These are phyloP conservation scores for Brachionus manjavacas DNA, from an alignment of 1,140 invertebrate species.

Conservation along the genomic window DNA sequence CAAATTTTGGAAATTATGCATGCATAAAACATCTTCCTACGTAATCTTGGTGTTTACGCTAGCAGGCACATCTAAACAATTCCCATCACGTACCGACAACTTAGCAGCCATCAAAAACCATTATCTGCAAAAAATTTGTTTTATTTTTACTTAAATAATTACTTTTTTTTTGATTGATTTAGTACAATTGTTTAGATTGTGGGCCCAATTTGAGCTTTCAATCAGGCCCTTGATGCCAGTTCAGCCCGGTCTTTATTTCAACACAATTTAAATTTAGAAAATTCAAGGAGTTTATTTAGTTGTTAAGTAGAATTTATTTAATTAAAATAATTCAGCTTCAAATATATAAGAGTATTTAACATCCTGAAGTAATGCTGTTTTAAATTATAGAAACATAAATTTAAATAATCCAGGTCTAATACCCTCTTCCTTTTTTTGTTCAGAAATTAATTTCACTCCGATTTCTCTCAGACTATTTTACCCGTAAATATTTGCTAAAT, in stretches of 20 bases:
- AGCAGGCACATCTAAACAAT: background rate
- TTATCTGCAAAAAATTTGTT: background rate
- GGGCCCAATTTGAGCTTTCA: background rate
- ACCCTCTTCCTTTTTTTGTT: background rate
- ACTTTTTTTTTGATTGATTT: background rate
- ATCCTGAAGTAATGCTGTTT: background rate
- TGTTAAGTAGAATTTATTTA: background rate
- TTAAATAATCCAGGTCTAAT: background rate
- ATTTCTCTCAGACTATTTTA: too few species aligned
- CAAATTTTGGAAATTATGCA: background rate
- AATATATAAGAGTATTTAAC: background rate
- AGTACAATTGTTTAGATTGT: background rate
- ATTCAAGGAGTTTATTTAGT: background rate
- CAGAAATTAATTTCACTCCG: background rate
- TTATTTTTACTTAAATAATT: background rate
- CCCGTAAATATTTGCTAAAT: too few species aligned
- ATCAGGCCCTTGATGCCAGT: background rate
- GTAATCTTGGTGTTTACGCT: background rate
- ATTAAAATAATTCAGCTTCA: background rate
- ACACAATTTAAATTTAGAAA: background rate
- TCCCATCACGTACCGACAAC: background rate
- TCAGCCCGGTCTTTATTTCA: background rate
- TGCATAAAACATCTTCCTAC: background rate
- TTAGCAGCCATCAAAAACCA: background rate
- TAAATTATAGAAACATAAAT: background rate